Evolutionary conservation across 1,140 invertebrate genomes (phyloP).

Genomic region (Metopolophium dirhodum): DNA sequence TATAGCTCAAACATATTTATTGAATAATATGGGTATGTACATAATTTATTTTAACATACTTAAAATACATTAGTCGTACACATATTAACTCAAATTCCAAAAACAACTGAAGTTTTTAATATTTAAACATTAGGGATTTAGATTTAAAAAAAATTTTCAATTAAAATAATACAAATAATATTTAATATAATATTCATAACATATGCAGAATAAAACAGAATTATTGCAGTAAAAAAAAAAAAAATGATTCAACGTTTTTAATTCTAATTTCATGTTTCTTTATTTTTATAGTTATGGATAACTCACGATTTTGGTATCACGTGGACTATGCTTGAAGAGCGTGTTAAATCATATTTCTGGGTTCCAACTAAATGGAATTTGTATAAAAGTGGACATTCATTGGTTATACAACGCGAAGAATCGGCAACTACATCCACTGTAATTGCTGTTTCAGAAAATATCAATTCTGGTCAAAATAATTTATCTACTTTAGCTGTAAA

Average conservation of each 20-base stretch:
- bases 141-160: neutral
- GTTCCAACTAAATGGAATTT: constrained; percentile 49
- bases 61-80: neutral
- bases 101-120: too few relatives aligned
- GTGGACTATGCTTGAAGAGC: constrained; percentile 73
- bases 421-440: constrained; percentile 62
- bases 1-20: neutral
- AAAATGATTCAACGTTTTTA: neutral
- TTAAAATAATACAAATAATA: neutral
- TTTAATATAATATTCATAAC: neutral
- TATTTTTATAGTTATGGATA: constrained; percentile 72
- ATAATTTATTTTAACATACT: neutral
- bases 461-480: constrained; percentile 57
- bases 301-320: constrained; percentile 76
- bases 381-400: constrained; percentile 36
- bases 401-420: constrained; percentile 77
- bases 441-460: constrained; percentile 51
- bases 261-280: constrained; percentile 12
- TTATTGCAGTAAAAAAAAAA: neutral
- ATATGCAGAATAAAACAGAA: neutral
- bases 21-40: too few relatives aligned
- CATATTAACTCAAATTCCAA: neutral
- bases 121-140: neutral
- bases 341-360: constrained; percentile 72
- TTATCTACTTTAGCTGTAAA: constrained; percentile 69